These are phyloP conservation scores for Hypomecis punctinalis DNA, from an alignment of 2,888 invertebrate genomes.

Conservation along the genomic window DNA sequence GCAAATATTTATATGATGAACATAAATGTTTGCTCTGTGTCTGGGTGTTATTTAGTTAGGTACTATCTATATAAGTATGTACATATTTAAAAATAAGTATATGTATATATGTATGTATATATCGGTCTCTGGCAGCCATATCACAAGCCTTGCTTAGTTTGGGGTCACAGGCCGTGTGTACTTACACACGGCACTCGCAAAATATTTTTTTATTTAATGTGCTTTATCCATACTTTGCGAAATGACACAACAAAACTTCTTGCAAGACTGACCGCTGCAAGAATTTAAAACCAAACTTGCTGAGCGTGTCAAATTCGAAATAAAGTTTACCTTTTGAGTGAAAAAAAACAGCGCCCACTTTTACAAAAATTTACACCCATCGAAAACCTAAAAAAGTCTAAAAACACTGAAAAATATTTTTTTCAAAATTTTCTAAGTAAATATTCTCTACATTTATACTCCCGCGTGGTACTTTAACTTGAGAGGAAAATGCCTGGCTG, in stretches of 20 bases:
- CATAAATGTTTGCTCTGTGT: no score
- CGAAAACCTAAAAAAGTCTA: slow-evolving; percentile 50
- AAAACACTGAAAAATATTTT: slow-evolving; percentile 42
- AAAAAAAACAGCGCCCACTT: slow-evolving; percentile 44
- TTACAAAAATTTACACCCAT: slow-evolving; percentile 53
- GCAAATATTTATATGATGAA: no score
- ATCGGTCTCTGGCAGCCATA: no score
- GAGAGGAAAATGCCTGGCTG: slow-evolving; percentile 48
- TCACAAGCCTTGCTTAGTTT: no score
- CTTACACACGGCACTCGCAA: no score
- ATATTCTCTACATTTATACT: slow-evolving; percentile 30
- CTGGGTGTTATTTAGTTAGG: no score
- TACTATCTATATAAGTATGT: no score
- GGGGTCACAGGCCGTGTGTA: no score
- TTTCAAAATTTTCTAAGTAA: slow-evolving; percentile 47
- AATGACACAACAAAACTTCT: not conserved
- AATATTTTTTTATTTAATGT: no score
- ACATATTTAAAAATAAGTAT: no score
- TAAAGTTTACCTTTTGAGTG: slow-evolving; percentile 21
- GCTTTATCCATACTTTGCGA: not conserved
- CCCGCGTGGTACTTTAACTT: slow-evolving; percentile 37
- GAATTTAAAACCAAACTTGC: not conserved
- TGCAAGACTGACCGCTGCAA: not conserved
- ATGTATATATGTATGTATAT: no score
- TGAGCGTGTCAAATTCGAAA: slow-evolving; percentile 7